Evolutionary conservation across 2,797 vertebrate species (phyloP).

Genomic region (Emys orbicularis): DNA sequence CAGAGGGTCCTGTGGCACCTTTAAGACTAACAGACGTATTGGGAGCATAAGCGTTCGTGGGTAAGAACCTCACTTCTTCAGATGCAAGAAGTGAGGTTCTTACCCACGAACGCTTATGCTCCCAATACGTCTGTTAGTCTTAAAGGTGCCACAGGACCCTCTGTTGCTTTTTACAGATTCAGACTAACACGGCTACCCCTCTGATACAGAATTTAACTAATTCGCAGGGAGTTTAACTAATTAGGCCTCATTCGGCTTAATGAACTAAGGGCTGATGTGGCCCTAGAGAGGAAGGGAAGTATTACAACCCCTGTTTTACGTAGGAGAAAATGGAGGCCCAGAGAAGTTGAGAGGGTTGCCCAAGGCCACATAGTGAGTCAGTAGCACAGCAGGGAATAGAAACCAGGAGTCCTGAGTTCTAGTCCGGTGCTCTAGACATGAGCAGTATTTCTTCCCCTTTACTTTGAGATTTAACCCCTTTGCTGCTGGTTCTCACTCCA

Average conservation of each 20-base stretch:
- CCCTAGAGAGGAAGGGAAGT: background rate
- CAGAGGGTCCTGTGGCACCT: too few relatives aligned
- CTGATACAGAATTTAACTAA: background rate
- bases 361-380: background rate
- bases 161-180: too few relatives aligned
- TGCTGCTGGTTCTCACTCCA: background rate
- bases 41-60: too few relatives aligned
- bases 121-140: too few relatives aligned
- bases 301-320: background rate
- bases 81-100: too few relatives aligned
- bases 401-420: background rate
- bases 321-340: background rate
- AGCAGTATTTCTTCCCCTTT: background rate
- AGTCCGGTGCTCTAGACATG: background rate
- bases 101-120: too few relatives aligned
- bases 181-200: too few relatives aligned
- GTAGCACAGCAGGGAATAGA: background rate
- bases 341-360: background rate
- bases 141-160: too few relatives aligned
- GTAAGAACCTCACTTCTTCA: too few relatives aligned
- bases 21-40: too few relatives aligned
- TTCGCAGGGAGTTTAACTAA: background rate
- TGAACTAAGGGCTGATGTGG: background rate
- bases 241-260: background rate
- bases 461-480: background rate